Base-by-base conservation (phyloP, 2,888 invertebrate genomes). In the Oligia fasciuncula region DNA sequence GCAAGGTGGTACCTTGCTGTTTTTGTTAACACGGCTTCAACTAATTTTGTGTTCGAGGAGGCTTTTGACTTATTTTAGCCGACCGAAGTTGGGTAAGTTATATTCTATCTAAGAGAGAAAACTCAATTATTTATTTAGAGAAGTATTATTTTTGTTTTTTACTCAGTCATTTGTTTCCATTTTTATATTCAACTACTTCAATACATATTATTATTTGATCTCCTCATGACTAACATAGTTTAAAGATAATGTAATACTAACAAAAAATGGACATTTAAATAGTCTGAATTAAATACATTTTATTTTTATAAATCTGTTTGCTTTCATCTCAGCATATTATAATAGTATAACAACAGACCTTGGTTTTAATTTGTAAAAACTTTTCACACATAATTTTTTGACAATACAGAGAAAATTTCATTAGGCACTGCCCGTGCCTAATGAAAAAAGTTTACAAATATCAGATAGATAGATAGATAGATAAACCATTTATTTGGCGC, bases 381-480 rank as follows among this genome's bases (percentile, higher is more conserved):
- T 57, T 77, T 75, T 82, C 57, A 19, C 19, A 9, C 49, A 35
- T 29, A 13, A 23, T 35, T 65, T 54, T 76, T 54, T 49, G 54
- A 43, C 68, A 77, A 43, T 69, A 65, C 29, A 43, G 46, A 63
- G 40, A 54, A 63, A 80, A 60, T 29, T 29, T 29, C 29, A 29
- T 29, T 29, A 29, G 29, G 29, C 29, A 29, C 29, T 29, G 29
- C 29, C 29, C 29, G 54, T 80, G 29, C 29, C 29, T 29, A 63
- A 78, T 83, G 83, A 69, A 77, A 80, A 80, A 80, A 80, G 69
- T 80, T 84, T 43, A 70, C 23, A 70, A 76, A 82, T 76, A 51
- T 60, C 49, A 17, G 60, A 76, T n/a, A n/a, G n/a, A n/a, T n/a
- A n/a, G n/a, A n/a, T n/a, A n/a, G n/a, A n/a, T n/a, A n/a, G n/a